phyloP scores from a whole-genome alignment of 2,797 vertebrate genomes.

The Vireo griseus region DNA sequence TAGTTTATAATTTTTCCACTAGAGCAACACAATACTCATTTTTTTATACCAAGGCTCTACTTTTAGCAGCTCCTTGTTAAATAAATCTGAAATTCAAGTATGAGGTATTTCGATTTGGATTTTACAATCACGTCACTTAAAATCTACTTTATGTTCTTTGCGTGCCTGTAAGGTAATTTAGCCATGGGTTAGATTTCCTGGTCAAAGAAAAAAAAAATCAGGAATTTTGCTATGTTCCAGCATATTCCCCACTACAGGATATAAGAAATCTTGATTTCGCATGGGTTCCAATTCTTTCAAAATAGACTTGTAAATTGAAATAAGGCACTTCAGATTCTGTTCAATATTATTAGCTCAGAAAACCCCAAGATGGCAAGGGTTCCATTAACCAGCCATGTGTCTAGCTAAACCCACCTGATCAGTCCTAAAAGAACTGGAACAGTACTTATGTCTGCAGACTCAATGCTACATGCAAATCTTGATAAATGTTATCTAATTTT shows the following conservation, averaged over 20 bases:
- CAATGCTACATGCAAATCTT: neutral
- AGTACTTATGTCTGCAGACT: neutral
- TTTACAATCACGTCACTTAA: neutral
- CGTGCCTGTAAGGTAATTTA: neutral
- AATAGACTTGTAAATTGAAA: neutral
- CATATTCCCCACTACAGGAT: neutral
- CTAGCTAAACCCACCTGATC: neutral
- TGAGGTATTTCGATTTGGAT: neutral
- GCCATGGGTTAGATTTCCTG: neutral
- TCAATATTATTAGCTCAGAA: neutral
- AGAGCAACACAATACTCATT: neutral
- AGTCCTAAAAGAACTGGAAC: neutral
- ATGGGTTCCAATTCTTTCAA: neutral
- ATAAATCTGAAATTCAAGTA: neutral
- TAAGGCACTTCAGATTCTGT: neutral
- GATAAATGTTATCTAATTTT: neutral
- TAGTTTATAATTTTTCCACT: neutral
- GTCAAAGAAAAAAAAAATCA: neutral
- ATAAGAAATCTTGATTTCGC: neutral
- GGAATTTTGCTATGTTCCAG: neutral
- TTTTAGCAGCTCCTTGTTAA: neutral
- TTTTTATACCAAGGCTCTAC: neutral
- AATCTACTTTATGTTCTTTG: neutral
- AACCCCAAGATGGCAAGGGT: neutral
- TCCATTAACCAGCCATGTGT: neutral